Evolutionary conservation across 2,888 invertebrate genomes (phyloP), one percentile per base, ranked within the genome.

Genomic region (Luffia ferchaultella): DNA sequence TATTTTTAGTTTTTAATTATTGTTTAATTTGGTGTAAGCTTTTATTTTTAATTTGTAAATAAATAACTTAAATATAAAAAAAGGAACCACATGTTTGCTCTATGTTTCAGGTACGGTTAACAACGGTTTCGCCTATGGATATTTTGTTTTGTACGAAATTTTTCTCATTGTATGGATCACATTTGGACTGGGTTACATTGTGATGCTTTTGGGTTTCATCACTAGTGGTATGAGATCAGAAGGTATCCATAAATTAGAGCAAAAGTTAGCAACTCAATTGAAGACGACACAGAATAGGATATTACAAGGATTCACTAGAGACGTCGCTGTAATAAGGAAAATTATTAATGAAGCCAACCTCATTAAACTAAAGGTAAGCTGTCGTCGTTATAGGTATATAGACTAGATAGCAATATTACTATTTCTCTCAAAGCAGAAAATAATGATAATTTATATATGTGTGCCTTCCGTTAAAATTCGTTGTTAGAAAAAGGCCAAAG

Each of bases 81-180:
- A 47, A 2, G 20, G 12, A 2, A 1, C 1, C 16, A 20, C 42
- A 1, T 50, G 17, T 45, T 48, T 17, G 18, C 15, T 12, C 12
- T 30, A 30, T 30, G 30, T 30, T 74, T 50, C 69, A 85, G 85
- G 85, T 53, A 80, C 85, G 16, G 65, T 76, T 15, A 80, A 85
- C 60, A 82, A 80, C 42, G 84, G 82, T 1, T 83, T 82, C 55
- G 78, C 74, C 42, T 86, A 85, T 54, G 90, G 90, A 12, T 88
- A 88, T 66, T 89, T 88, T 64, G 83, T 87, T 54, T 75, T 90
- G 1, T 96, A 96, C 76, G 90, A 95, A 73, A 87, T 91, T 53
- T 92, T 93, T 60, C 85, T 96, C 0, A 89, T 96, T 30, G 73
- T 92, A 19, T 96, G 96, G 96, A 93, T 96, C 50, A 93, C 95